Conservation (phyloP, 2,113 vertebrate species). For the Pavo muticus region DNA sequence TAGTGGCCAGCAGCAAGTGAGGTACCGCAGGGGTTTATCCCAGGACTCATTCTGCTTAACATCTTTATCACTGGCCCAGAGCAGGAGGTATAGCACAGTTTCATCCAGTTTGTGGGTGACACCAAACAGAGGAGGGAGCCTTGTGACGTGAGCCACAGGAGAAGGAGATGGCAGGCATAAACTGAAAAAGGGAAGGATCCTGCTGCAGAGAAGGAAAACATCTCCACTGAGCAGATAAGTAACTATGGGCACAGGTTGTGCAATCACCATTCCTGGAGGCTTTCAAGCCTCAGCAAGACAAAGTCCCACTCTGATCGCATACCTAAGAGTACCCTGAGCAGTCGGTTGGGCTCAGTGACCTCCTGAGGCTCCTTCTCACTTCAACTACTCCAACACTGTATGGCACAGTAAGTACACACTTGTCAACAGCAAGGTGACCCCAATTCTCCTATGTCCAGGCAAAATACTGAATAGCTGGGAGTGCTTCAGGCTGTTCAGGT, state of each 20-base stretch:
- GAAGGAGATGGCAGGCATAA: neutral
- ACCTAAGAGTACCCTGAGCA: neutral
- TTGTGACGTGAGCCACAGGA: accelerated
- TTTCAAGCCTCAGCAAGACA: neutral
- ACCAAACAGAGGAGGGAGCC: neutral
- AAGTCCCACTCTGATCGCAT: neutral
- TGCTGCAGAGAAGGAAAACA: neutral
- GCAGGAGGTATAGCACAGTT: neutral
- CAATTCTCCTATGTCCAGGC: neutral
- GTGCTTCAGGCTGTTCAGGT: neutral
- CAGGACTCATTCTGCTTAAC: accelerated
- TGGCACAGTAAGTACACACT: neutral
- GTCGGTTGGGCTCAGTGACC: neutral
- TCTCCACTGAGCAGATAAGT: neutral
- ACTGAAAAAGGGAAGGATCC: neutral
- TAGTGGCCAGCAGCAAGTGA: slow-evolving; percentile 13
- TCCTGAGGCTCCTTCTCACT: neutral
- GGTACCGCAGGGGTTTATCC: neutral
- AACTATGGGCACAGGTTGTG: neutral
- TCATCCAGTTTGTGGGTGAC: neutral
- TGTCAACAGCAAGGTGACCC: neutral
- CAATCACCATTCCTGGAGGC: neutral
- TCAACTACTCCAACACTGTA: neutral
- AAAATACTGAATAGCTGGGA: neutral
- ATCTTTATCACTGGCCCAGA: neutral